phyloP scores from a whole-genome alignment of 2,113 vertebrate species.

The Perognathus longimembris region DNA sequence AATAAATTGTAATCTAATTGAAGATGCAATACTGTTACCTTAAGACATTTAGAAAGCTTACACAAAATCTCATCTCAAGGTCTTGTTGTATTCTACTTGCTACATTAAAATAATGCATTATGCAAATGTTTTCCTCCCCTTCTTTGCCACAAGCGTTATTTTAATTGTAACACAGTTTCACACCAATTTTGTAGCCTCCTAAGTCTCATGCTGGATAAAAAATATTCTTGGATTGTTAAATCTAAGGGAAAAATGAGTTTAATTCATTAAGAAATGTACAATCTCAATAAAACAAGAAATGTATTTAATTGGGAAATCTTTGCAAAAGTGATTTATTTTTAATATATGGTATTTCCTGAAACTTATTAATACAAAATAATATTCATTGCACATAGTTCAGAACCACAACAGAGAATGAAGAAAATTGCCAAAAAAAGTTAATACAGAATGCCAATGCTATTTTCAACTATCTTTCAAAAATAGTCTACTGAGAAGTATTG shows the following conservation, averaged over 20 bases:
- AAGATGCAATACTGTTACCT: neutral
- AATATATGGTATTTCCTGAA: conserved; percentile 30
- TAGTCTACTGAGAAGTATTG: neutral
- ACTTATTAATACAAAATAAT: conserved; percentile 29
- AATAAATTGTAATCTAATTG: conserved; percentile 48
- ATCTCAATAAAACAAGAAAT: no score
- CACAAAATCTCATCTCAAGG: neutral
- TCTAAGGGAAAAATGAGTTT: conserved; percentile 39
- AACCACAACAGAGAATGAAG: neutral
- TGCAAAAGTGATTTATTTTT: conserved; percentile 35
- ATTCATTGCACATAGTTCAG: neutral
- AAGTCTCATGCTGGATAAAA: conserved; percentile 68
- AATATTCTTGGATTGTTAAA: conserved; percentile 60
- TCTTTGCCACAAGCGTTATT: conserved; percentile 34
- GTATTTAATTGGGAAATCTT: conserved; percentile 55
- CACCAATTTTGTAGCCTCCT: neutral
- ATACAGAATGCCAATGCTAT: neutral
- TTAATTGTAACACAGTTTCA: conserved; percentile 47
- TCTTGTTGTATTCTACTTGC: neutral
- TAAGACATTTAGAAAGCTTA: conserved; percentile 28
- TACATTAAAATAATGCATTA: conserved; percentile 48
- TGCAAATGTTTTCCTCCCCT: conserved; percentile 32
- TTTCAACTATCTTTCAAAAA: conserved; percentile 22
- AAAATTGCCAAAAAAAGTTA: conserved; percentile 20
- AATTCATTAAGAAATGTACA: conserved; percentile 25